These are phyloP conservation scores for Anoplopoma fimbria DNA, from an alignment of 2,113 vertebrate genomes.

Conservation along the genomic window DNA sequence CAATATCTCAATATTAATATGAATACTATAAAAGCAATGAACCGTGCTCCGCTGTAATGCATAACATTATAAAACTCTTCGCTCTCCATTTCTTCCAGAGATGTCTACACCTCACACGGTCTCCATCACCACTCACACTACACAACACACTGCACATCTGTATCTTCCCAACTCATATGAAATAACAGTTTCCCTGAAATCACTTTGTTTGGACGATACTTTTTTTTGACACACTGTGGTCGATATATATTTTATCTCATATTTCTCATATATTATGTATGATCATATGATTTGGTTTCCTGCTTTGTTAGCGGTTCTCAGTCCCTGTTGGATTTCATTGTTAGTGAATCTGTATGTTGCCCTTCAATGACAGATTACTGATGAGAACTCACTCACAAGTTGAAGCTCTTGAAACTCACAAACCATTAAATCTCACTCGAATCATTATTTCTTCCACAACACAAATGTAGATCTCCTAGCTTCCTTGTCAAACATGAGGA, in stretches of 20 bases:
- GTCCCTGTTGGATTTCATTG: background rate
- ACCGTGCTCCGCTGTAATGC: background rate
- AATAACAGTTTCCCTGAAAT: background rate
- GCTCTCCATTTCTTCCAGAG: background rate
- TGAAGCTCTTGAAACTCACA: background rate
- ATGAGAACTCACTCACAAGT: background rate
- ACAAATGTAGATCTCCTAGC: constrained; percentile 3
- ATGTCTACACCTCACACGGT: background rate
- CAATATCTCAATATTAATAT: background rate
- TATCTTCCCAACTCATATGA: background rate
- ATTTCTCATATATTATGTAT: background rate
- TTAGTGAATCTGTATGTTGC: background rate
- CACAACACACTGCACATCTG: background rate
- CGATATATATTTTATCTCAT: background rate
- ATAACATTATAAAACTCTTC: background rate
- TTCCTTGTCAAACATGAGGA: constrained; percentile 27
- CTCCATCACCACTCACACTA: background rate
- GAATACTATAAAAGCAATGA: constrained; percentile 3
- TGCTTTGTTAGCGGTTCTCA: background rate
- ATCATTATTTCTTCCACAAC: background rate
- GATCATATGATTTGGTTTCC: background rate
- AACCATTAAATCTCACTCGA: background rate
- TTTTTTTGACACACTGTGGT: background rate
- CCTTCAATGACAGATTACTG: background rate
- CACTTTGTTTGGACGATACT: background rate